phyloP scores from a whole-genome alignment of 2,113 vertebrate genomes.

The Leiothrix lutea region DNA sequence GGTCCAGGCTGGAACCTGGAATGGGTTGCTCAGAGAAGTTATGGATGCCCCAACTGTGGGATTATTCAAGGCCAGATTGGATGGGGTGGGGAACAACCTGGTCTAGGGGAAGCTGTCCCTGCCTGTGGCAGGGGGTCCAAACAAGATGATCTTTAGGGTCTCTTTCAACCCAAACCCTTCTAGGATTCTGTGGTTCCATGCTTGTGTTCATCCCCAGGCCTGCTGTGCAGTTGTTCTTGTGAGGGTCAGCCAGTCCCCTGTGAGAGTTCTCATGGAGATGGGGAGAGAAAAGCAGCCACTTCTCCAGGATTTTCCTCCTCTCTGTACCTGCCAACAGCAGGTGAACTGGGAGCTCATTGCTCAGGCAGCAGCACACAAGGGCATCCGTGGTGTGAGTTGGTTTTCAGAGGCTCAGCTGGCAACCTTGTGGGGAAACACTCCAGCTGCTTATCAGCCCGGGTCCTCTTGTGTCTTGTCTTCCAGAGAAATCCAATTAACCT shows the following conservation, averaged over 20 bases:
- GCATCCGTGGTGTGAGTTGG: rapidly evolving
- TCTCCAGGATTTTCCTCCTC: background rate
- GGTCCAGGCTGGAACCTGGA: background rate
- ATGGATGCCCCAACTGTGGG: background rate
- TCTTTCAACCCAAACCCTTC: background rate
- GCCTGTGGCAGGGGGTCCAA: background rate
- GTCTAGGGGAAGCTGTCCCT: background rate
- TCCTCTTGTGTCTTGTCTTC: background rate
- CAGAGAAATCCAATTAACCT: conserved; percentile 11
- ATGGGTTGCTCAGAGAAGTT: background rate
- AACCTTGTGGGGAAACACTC: background rate
- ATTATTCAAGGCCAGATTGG: background rate
- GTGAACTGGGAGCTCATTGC: background rate
- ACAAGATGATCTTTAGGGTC: no score
- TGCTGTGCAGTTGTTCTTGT: background rate
- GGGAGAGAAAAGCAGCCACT: background rate
- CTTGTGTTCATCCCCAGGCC: rapidly evolving
- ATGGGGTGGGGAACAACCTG: background rate
- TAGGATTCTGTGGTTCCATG: background rate
- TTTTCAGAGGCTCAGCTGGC: background rate
- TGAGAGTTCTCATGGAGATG: background rate
- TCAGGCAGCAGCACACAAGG: background rate
- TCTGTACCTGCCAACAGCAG: background rate
- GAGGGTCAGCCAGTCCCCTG: background rate
- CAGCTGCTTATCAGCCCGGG: background rate